Evolutionary conservation across 2,797 vertebrate species (phyloP).

Genomic region (Ispidina lecontei): DNA sequence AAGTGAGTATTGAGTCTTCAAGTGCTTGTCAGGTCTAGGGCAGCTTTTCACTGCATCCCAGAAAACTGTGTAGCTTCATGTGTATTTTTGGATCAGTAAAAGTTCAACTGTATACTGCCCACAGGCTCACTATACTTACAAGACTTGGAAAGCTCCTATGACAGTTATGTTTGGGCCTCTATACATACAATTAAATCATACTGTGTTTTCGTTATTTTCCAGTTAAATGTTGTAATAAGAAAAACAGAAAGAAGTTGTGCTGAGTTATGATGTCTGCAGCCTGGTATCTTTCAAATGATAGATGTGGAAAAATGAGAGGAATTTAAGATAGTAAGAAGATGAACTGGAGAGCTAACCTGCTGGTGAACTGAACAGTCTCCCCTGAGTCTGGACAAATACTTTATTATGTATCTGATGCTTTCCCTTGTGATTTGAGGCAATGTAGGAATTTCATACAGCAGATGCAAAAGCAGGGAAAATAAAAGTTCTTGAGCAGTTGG

Average conservation of each 20-base stretch:
- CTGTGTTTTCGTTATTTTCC: not conserved
- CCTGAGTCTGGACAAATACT: not conserved
- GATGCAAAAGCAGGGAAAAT: not conserved
- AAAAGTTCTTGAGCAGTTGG: not conserved
- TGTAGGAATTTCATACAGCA: not conserved
- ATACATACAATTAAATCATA: not conserved
- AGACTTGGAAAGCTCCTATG: not conserved
- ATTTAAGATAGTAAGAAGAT: not conserved
- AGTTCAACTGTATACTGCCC: not conserved
- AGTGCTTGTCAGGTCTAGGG: not conserved
- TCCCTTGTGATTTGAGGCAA: not conserved
- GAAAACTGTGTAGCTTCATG: accelerated
- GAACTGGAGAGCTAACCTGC: not conserved
- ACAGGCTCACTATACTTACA: not conserved
- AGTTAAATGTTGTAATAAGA: not conserved
- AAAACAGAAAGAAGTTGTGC: not conserved
- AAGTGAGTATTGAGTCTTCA: not conserved
- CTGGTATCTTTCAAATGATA: not conserved
- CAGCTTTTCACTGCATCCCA: not conserved
- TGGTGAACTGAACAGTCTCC: not conserved
- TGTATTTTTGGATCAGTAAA: not conserved
- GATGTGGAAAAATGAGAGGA: not conserved
- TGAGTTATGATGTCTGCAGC: not conserved
- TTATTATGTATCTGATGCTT: not conserved
- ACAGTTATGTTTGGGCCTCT: not conserved